These are phyloP conservation scores for Sthenelais limicola DNA, from an alignment of 2,888 invertebrate species.

Conservation along the genomic window DNA sequence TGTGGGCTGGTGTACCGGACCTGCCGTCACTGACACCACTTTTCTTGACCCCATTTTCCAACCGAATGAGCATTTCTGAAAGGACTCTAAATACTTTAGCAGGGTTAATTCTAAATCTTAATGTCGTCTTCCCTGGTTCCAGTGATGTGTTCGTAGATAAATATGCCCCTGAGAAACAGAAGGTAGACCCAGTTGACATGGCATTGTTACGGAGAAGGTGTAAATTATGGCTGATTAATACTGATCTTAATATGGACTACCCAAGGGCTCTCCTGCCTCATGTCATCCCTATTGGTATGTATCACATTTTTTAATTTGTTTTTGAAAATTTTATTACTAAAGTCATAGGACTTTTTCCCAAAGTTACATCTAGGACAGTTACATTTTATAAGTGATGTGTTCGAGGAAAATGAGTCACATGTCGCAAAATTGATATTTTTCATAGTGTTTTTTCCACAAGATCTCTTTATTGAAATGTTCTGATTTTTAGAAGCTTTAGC, in stretches of 20 bases:
- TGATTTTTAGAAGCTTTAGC: too few relatives aligned
- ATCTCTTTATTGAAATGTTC: too few relatives aligned
- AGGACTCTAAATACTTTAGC: neutral
- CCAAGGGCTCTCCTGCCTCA: constrained; percentile 45
- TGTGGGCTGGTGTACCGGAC: constrained; percentile 41
- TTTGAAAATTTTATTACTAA: too few relatives aligned
- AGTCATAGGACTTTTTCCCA: too few relatives aligned
- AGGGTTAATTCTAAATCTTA: neutral
- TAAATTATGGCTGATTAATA: constrained; percentile 44
- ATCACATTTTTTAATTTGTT: too few relatives aligned
- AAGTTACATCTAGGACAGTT: too few relatives aligned
- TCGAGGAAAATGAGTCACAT: too few relatives aligned
- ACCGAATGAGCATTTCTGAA: constrained; percentile 42
- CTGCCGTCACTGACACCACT: constrained; percentile 46
- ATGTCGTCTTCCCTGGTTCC: neutral
- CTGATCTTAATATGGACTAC: constrained; percentile 44
- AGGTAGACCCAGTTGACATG: too few relatives aligned
- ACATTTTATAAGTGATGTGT: too few relatives aligned
- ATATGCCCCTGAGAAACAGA: constrained; percentile 42
- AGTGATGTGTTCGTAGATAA: constrained; percentile 9
- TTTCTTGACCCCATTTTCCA: constrained; percentile 11
- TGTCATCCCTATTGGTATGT: constrained; percentile 42
- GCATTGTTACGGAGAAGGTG: constrained; percentile 23
- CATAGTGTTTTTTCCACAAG: too few relatives aligned
- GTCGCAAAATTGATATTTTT: too few relatives aligned